Base-by-base conservation (phyloP, 2,888 invertebrate genomes). In the Ophion slaviceki region DNA sequence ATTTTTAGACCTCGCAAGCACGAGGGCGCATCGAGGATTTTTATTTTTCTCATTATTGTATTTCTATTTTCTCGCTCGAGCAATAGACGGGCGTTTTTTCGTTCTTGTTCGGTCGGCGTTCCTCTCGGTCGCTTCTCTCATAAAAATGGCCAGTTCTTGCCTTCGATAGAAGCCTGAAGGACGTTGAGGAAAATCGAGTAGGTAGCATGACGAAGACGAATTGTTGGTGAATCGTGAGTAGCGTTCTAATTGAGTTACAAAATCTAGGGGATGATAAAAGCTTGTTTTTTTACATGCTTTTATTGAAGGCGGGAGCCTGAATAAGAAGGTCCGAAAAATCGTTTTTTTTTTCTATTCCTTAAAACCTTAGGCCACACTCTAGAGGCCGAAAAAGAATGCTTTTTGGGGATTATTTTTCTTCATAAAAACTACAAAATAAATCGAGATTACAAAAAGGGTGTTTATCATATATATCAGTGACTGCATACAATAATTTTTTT, bases 1-100 rank as follows among this genome's bases (percentile, higher is more conserved):
- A 80, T 80, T 80, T 80, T 61, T 80, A 74, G 67, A 68, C 57
- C 53, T 11, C 47, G 10, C 7, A 10, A 28, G 59, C 28, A 24
- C 57, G 32, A 74, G 45, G 11, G 6, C 11, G 61, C 7, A 28
- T 20, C 75, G 64, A 36, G 3, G 66, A 28, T 14, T 10, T 76
- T 76, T 76, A 62, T 74, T 74, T 61, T 57, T 32, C 57, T 2
- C 71, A 53, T 24, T 53, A 17, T 20, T 36, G 28, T 75, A 20
- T 64, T 74, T 77, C 67, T 59, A 62, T 59, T 78, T 70, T 40
- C 20, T 61, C 36, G 40, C 36, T 36, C 36, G 24, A 53, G 53
- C 17, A 17, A 53, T 53, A 53, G 11, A 53, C 53, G 53, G 53
- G 17, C 53, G 53, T 53, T 53, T 53, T 53, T 53, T 53, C 17